phyloP scores from a whole-genome alignment of 2,888 invertebrate species.

The Bombylius discolor region DNA sequence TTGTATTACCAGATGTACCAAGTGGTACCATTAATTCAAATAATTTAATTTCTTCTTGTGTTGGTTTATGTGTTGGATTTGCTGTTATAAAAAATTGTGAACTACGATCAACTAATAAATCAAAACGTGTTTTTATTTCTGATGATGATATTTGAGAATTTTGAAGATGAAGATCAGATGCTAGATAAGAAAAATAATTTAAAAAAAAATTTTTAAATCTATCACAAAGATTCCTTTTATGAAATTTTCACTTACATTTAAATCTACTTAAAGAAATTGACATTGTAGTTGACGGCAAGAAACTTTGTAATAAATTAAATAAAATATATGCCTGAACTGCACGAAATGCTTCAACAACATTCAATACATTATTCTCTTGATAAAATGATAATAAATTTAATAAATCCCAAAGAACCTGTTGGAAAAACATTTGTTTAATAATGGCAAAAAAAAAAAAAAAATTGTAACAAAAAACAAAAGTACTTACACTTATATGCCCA shows the following conservation, averaged over 20 bases:
- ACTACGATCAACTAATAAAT: constrained; percentile 31
- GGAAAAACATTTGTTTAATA: too few relatives aligned
- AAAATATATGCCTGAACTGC: constrained; percentile 29
- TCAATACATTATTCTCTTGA: constrained; percentile 26
- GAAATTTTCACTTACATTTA: constrained; percentile 16
- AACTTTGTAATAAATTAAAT: constrained; percentile 25
- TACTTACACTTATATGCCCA: constrained; percentile 32
- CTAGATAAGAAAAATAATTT: background rate
- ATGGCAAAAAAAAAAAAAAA: background rate
- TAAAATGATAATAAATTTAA: constrained; percentile 31
- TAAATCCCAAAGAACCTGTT: constrained; percentile 33
- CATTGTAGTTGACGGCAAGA: constrained; percentile 3
- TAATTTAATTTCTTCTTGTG: constrained; percentile 26
- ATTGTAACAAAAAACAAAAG: background rate
- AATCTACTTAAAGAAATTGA: constrained; percentile 14
- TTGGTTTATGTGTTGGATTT: constrained; percentile 23
- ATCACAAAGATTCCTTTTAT: background rate
- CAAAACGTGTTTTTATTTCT: constrained; percentile 31
- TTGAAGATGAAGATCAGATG: constrained; percentile 11
- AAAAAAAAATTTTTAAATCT: background rate
- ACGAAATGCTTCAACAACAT: constrained; percentile 27
- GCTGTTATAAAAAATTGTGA: constrained; percentile 32
- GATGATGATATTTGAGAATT: constrained; percentile 23
- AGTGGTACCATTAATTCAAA: constrained; percentile 29
- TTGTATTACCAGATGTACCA: constrained; percentile 28